phyloP scores from a whole-genome alignment of 1,140 invertebrate genomes.

The Microplitis mediator region DNA sequence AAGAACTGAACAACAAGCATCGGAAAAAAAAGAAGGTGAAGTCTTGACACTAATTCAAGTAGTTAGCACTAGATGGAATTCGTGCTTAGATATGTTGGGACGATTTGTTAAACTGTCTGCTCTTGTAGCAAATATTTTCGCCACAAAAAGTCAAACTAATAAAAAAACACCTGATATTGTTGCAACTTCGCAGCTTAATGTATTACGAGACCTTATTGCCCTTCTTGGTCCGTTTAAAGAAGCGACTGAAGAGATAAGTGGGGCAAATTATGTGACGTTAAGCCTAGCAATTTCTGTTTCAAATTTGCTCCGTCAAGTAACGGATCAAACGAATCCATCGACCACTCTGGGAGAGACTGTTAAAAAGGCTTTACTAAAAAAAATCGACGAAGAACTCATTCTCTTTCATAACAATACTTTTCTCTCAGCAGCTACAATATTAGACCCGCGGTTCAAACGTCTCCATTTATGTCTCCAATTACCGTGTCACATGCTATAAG shows the following conservation, averaged over 20 bases:
- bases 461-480: not conserved
- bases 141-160: not conserved
- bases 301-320: no score
- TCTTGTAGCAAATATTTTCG: not conserved
- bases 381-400: no score
- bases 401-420: no score
- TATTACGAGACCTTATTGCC: not conserved
- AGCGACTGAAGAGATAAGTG: no score
- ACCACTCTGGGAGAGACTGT: no score
- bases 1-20: not conserved
- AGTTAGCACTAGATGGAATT: not conserved
- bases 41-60: not conserved
- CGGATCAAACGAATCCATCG: no score
- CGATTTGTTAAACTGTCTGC: not conserved
- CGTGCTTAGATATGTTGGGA: not conserved
- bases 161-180: no score
- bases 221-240: slow-evolving; percentile 18
- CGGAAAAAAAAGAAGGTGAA: not conserved
- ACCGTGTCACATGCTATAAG: not conserved
- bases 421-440: not conserved
- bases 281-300: no score
- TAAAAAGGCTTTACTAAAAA: no score
- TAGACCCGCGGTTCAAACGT: not conserved
- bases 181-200: no score
- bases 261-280: no score